Percentiles rank a stretch among this genome's conserved stretches.
These are phyloP conservation scores for Phenganax subtilis DNA, from an alignment of 92 coral and sea anemone genomes.

Conservation along the genomic window DNA sequence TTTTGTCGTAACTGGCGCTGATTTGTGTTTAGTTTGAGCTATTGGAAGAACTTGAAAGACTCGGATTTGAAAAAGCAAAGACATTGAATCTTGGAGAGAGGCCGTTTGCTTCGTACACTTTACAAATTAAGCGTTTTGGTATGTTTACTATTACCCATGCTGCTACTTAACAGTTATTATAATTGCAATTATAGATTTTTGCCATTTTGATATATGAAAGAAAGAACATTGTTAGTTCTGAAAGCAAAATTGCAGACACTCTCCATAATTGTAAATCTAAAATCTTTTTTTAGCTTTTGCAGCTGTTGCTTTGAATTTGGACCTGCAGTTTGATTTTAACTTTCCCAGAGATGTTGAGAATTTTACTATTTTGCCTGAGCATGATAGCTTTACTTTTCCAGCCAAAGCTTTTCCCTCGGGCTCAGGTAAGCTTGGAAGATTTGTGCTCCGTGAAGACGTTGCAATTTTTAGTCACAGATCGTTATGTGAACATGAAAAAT, in stretches of 20 bases:
- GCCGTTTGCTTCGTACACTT: slow-evolving; percentile 11
- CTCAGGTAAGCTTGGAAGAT: slow-evolving; percentile 5
- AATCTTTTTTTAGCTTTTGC: slow-evolving; percentile 19
- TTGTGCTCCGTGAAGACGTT: neutral
- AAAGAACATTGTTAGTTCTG: neutral
- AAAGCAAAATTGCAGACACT: neutral
- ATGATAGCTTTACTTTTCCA: slow-evolving; percentile 19
- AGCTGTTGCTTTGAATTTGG: slow-evolving; percentile 19
- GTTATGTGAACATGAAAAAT: too few species aligned
- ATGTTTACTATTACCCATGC: too few species aligned
- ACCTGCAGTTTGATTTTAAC: neutral
- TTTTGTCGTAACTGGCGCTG: neutral
- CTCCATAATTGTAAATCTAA: neutral
- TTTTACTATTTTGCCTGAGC: neutral
- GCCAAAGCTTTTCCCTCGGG: neutral
- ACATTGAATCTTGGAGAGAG: neutral
- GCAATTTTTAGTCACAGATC: too few species aligned
- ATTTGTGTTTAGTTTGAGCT: neutral
- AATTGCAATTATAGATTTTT: neutral
- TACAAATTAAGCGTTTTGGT: slow-evolving; percentile 11
- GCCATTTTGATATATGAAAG: neutral
- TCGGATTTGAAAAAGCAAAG: slow-evolving; percentile 25
- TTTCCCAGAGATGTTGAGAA: slow-evolving; percentile 25
- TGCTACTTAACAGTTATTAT: neutral
- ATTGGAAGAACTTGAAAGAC: slow-evolving; percentile 6